Evolutionary conservation across 1,140 invertebrate species (phyloP).

Genomic region (Archivesica marissinica): DNA sequence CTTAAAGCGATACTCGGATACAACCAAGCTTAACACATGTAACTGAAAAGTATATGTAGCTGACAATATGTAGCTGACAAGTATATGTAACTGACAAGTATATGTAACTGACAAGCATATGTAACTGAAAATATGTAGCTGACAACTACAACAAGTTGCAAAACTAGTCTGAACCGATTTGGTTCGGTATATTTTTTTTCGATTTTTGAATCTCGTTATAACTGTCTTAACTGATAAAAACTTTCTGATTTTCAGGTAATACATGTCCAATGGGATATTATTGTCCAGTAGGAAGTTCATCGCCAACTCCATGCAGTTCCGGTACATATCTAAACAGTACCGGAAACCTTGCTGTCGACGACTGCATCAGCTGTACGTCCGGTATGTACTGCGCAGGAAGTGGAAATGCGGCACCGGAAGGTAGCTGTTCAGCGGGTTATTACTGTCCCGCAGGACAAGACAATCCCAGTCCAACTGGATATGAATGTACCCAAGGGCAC

Average conservation of each 20-base stretch:
- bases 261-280: slow-evolving; percentile 79
- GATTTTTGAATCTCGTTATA: too few species aligned
- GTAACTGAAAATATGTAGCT: too few species aligned
- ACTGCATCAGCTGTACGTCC: slow-evolving; percentile 77
- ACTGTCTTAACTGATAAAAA: too few species aligned
- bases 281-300: slow-evolving; percentile 74
- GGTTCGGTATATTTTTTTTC: too few species aligned
- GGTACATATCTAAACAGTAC: slow-evolving; percentile 79
- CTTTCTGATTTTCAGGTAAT: slow-evolving; percentile 80
- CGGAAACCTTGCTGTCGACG: slow-evolving; percentile 69
- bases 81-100: too few species aligned
- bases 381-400: slow-evolving; percentile 78
- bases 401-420: slow-evolving; percentile 75
- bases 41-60: too few species aligned
- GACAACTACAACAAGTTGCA: too few species aligned
- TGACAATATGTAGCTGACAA: too few species aligned
- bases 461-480: slow-evolving; percentile 66
- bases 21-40: too few species aligned
- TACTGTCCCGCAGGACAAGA: slow-evolving; percentile 81
- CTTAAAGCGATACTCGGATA: too few species aligned
- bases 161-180: too few species aligned
- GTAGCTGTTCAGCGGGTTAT: slow-evolving; percentile 76
- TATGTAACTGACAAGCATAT: too few species aligned
- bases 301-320: slow-evolving; percentile 73
- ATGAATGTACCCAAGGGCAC: slow-evolving; percentile 79